These are phyloP conservation scores for Melangyna quadrimaculata DNA, from an alignment of 2,888 invertebrate species.

Conservation along the genomic window DNA sequence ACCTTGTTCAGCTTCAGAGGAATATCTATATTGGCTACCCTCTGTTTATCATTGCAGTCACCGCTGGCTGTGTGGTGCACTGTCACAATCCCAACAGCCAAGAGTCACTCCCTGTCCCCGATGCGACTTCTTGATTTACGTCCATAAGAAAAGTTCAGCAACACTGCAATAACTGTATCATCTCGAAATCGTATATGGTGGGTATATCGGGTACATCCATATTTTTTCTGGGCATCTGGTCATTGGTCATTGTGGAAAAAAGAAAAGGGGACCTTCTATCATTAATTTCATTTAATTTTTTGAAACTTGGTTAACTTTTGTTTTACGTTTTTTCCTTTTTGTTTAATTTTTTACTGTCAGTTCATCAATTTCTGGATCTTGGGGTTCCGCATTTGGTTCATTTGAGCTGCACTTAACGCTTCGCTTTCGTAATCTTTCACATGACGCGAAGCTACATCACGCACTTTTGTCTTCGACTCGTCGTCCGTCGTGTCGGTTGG, in stretches of 20 bases:
- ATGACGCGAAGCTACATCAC: conserved; percentile 49
- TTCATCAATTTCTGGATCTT: conserved; percentile 47
- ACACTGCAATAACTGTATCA: conserved; percentile 23
- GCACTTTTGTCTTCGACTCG: conserved; percentile 50
- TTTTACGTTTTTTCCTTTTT: neutral
- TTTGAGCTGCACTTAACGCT: conserved; percentile 61
- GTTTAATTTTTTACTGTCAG: conserved; percentile 20
- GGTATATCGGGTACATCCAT: neutral
- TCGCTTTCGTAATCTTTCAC: conserved; percentile 63
- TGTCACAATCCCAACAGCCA: too few relatives aligned
- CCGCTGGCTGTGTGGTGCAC: conserved; percentile 21
- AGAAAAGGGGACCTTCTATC: conserved; percentile 24
- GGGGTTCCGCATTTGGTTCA: conserved; percentile 62
- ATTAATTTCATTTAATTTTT: conserved; percentile 68
- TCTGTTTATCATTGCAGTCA: neutral
- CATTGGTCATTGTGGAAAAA: conserved; percentile 23
- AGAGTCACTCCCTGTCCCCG: conserved; percentile 20
- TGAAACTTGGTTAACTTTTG: conserved; percentile 33
- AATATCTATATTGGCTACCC: conserved; percentile 19
- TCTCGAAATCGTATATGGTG: neutral
- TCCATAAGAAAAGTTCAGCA: conserved; percentile 39
- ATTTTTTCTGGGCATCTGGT: conserved; percentile 49
- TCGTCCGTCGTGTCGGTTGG: neutral
- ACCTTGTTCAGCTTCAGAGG: conserved; percentile 40
- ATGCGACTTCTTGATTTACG: conserved; percentile 63